These are phyloP conservation scores for Hydropsyche tenuis DNA, from an alignment of 1,140 invertebrate species.

Conservation along the genomic window DNA sequence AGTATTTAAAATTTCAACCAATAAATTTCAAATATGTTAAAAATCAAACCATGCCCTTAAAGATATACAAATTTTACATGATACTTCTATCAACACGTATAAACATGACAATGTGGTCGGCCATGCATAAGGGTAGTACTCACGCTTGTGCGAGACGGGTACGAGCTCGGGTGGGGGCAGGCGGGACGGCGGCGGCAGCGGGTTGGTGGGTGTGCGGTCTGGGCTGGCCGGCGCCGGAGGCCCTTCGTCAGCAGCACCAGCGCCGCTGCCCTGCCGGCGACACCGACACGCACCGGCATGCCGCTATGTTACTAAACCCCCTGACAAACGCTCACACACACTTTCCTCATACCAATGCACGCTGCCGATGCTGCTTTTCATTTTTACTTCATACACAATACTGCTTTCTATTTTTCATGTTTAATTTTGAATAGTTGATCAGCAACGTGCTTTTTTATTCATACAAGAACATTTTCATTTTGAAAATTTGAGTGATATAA, in stretches of 20 bases:
- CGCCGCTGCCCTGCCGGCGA: conserved; percentile 69
- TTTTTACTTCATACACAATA: too few relatives aligned
- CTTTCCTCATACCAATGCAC: not conserved
- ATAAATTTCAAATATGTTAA: too few relatives aligned
- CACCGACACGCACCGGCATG: conserved; percentile 58
- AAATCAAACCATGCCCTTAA: too few relatives aligned
- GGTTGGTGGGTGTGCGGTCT: conserved; percentile 53
- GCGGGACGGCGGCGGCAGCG: conserved; percentile 34
- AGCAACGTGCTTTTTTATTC: too few relatives aligned
- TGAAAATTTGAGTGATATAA: too few relatives aligned
- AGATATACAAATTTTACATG: too few relatives aligned
- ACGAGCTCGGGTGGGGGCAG: conserved; percentile 37
- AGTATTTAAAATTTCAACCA: too few relatives aligned
- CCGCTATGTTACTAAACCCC: conserved; percentile 48
- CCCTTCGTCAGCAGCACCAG: conserved; percentile 68
- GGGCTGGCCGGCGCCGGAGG: conserved; percentile 61
- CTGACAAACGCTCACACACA: conserved; percentile 16
- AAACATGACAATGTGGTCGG: too few relatives aligned
- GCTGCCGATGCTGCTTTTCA: not conserved
- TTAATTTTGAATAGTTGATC: too few relatives aligned
- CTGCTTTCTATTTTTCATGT: too few relatives aligned
- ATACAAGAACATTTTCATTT: too few relatives aligned
- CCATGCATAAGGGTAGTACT: not conserved
- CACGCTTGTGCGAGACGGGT: conserved; percentile 24
- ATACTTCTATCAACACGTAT: too few relatives aligned